Evolutionary conservation across 1,140 invertebrate species (phyloP), one percentile per base, ranked within the genome.

Genomic region (Bombus polaris): DNA sequence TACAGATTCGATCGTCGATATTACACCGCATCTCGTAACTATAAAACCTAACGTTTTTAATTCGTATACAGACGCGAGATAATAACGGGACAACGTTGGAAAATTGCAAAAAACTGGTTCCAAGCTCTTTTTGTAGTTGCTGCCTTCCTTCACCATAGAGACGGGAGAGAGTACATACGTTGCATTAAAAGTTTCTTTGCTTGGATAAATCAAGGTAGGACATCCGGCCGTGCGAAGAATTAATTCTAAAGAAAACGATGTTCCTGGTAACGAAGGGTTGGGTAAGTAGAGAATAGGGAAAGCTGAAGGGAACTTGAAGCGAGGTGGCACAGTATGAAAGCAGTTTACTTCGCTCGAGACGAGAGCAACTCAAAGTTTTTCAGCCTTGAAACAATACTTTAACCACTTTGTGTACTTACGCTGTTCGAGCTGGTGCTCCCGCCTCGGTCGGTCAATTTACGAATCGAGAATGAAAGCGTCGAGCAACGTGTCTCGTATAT

Each of bases 311-410:
- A 74, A 53, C 65, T 70, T 37, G 32, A 81, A 71, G 66, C 68
- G 79, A 57, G 47, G 47, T 59, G 79, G 68, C 35, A 59, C 68
- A 25, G 68, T 81, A 59, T 81, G 25, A 70, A 81, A 71, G 66
- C 68, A 57, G 44, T 72, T 81, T 81, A 53, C 35, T 71, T 53
- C 39, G 66, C 35, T 39, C 66, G 68, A 81, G 79, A 66, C 62
- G 28, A 72, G 44, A 72, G 68, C 57, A 32, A 59, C 37, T 78
- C 75, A 42, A 78, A 78, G 37, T 78, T 66, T 39, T 78, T 59
- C 57, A 78, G 8, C 37, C 25, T 59, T 78, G 57, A 22, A 78
- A 78, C 75, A 65, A 78, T 78, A 78, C 75, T 78, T 78, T 66
- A 78, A 78, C 75, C 75, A 78, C 75, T 78, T 42, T 65, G 75